phyloP scores from a whole-genome alignment of 1,140 invertebrate genomes.

The Drosophila elegans region DNA sequence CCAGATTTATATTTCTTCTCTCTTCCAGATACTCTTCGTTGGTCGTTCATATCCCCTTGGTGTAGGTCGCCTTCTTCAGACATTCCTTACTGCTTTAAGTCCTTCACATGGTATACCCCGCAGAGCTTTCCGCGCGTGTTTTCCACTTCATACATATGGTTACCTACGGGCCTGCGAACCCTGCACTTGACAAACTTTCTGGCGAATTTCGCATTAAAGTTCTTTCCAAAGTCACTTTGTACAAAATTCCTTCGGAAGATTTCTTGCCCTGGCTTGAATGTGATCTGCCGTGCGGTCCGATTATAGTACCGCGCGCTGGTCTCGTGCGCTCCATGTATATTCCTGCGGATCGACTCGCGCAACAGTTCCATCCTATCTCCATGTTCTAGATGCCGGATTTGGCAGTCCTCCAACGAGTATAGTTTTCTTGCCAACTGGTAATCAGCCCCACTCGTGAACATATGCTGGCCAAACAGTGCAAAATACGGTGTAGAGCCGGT shows the following conservation, averaged over 20 bases:
- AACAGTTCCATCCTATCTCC: background rate
- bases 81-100: background rate
- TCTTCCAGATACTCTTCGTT: background rate
- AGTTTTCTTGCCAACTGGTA: background rate
- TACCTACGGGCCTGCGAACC: background rate
- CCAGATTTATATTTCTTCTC: background rate
- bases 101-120: slow-evolving; percentile 4
- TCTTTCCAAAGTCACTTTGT: slow-evolving; percentile 4
- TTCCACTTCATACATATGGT: slow-evolving; percentile 7
- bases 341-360: too few relatives aligned
- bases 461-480: background rate
- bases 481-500: background rate
- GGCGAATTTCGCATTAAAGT: slow-evolving; percentile 13
- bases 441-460: background rate
- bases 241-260: slow-evolving; percentile 6
- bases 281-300: too few relatives aligned
- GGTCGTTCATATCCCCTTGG: background rate
- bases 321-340: too few relatives aligned
- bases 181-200: background rate
- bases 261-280: slow-evolving; percentile 6
- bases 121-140: background rate
- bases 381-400: too few relatives aligned
- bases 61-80: too few relatives aligned
- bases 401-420: background rate
- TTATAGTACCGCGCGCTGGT: too few relatives aligned